Base-by-base conservation (phyloP, 2,888 invertebrate genomes). In the Drosophila neoperkinsi region DNA sequence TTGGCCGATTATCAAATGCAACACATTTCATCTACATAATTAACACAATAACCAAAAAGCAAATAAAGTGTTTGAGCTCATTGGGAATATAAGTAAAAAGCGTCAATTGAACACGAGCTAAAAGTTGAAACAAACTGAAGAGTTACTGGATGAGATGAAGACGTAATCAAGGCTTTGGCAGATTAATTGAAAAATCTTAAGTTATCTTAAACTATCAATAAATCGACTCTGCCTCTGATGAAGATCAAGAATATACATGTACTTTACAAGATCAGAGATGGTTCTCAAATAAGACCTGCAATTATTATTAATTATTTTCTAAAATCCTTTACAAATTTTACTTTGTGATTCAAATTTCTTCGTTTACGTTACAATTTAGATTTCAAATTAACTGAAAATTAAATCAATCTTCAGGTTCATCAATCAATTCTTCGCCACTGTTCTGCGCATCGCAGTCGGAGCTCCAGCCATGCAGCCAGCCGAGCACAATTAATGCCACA, bases 1-100 rank as follows among this genome's bases (percentile, higher is more conserved):
- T 53, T 59, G 11, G 4, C 50, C 64, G 59, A 68, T 63, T 77
- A 74, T 64, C 67, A 60, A 52, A 57, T 56, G 52, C 43, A 65
- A 77, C 67, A 57, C 36, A 77, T 75, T 71, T 63, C 71, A 69
- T 66, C 63, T 60, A 63, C 50, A 60, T 59, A 33, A 57, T n/a
- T 60, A 69, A 61, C 50, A 52, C 25, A 38, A 10, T 18, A 46
- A 6, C 13, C 4, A 21, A 41, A 13, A 16, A 34, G 4, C 59
- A 16, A 34, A 16, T 34, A 34, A 16, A 5, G 34, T 16, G 16
- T 5, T 34, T 16, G 16, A 16, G 11, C 51, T n/a, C 18, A n/a
- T 11, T n/a, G n/a, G 9, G 25, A 25, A 46, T 25, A 25, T 25
- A 4, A 46, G 16, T 3, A 9, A 16, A 16, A 46, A 9, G 7